These are phyloP conservation scores for Solenopsis fugax DNA, from an alignment of 1,140 invertebrate species.

Conservation along the genomic window DNA sequence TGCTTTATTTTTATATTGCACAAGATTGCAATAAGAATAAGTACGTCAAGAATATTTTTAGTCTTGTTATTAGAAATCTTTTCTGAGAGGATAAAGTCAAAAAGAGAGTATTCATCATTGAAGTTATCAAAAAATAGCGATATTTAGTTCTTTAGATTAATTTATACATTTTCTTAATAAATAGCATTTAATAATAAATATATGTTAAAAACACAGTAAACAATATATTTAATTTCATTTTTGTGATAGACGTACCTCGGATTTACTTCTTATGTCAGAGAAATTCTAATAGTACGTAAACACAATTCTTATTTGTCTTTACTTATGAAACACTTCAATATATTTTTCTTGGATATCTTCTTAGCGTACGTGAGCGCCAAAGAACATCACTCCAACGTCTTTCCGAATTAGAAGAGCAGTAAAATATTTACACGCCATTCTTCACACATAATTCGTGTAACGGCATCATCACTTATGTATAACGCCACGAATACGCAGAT, in stretches of 20 bases:
- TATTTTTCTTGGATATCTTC: slow-evolving; percentile 25
- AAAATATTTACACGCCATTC: slow-evolving; percentile 16
- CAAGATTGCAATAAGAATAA: too few species aligned
- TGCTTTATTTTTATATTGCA: too few species aligned
- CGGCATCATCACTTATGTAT: neutral
- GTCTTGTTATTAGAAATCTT: too few species aligned
- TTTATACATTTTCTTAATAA: too few species aligned
- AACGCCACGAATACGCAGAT: neutral
- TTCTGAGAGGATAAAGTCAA: neutral
- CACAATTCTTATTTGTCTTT: slow-evolving; percentile 37
- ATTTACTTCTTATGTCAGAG: neutral
- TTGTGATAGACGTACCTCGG: neutral
- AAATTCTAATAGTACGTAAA: slow-evolving; percentile 15
- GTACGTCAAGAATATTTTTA: too few species aligned
- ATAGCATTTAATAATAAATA: too few species aligned
- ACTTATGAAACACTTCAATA: neutral
- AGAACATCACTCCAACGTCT: neutral
- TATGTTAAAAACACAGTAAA: neutral
- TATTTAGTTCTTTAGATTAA: too few species aligned
- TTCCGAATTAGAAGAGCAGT: slow-evolving; percentile 7
- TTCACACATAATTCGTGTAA: slow-evolving; percentile 6
- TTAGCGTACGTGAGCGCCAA: neutral
- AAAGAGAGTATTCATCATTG: neutral
- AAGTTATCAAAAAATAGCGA: neutral
- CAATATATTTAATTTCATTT: neutral